Conservation (phyloP, 2,113 vertebrate species). For the Prunella fulvescens region DNA sequence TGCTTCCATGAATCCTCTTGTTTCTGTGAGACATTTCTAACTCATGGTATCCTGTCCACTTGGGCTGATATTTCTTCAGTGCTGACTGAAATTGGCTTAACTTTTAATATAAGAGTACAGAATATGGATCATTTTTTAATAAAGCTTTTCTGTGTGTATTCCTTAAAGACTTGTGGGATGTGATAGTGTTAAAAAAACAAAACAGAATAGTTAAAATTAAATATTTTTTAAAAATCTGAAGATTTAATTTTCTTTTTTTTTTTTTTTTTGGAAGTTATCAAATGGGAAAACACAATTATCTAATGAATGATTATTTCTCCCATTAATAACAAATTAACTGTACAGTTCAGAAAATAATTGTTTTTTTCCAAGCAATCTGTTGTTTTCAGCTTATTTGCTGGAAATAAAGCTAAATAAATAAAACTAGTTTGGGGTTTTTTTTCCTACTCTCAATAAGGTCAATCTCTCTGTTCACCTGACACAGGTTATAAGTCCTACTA, state of each 20-base stretch:
- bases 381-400: background rate
- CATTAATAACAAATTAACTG: background rate
- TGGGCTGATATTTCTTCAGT: background rate
- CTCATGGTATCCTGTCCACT: background rate
- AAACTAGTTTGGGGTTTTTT: background rate
- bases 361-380: background rate
- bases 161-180: background rate
- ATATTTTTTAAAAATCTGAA: background rate
- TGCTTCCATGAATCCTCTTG: background rate
- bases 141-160: background rate
- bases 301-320: background rate
- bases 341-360: background rate
- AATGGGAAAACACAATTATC: background rate
- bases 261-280: slow-evolving; percentile 1
- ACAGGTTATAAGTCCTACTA: background rate
- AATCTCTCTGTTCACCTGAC: background rate
- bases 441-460: background rate
- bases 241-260: slow-evolving; percentile 12
- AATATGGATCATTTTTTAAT: slow-evolving; percentile 7
- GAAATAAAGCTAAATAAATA: background rate
- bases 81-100: background rate
- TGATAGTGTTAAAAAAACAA: background rate
- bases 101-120: slow-evolving; percentile 15
- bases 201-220: background rate
- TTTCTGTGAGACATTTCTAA: slow-evolving; percentile 15